Conservation (phyloP, 2,113 vertebrate species). For the Upupa epops region DNA sequence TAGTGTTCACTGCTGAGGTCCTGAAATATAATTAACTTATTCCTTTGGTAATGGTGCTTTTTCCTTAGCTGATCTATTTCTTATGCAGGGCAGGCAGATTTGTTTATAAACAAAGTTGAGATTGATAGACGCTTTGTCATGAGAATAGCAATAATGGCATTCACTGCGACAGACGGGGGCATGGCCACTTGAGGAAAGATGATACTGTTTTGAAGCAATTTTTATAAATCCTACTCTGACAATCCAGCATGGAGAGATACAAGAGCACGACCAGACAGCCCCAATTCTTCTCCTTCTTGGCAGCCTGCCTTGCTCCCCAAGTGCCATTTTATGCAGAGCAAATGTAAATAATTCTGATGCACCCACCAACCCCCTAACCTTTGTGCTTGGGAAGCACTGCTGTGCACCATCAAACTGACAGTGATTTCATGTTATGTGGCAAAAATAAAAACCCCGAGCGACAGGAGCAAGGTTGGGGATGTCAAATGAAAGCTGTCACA, state of each 20-base stretch:
- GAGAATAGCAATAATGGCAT: constrained; percentile 11
- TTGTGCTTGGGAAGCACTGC: constrained; percentile 17
- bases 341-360: constrained; percentile 15
- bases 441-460: constrained; percentile 40
- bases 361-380: constrained; percentile 34
- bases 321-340: constrained; percentile 22
- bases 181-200: constrained; percentile 38
- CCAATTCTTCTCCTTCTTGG: not conserved
- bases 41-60: constrained; percentile 48
- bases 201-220: constrained; percentile 37
- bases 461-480: constrained; percentile 51
- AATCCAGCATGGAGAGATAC: constrained; percentile 29
- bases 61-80: constrained; percentile 33
- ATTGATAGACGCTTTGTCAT: constrained; percentile 28
- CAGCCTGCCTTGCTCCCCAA: not conserved
- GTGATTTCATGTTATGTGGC: constrained; percentile 47
- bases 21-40: constrained; percentile 49
- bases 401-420: constrained; percentile 38
- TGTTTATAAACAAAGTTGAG: constrained; percentile 64
- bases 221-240: constrained; percentile 54
- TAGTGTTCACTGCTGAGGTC: constrained; percentile 49
- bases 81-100: constrained; percentile 40
- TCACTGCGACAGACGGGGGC: constrained; percentile 10
- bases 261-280: not conserved
- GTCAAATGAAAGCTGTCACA: constrained; percentile 50